Percentiles rank a stretch among this genome's conserved stretches.
Conservation (phyloP, 2,888 invertebrate species). For the Dynastes maya region DNA sequence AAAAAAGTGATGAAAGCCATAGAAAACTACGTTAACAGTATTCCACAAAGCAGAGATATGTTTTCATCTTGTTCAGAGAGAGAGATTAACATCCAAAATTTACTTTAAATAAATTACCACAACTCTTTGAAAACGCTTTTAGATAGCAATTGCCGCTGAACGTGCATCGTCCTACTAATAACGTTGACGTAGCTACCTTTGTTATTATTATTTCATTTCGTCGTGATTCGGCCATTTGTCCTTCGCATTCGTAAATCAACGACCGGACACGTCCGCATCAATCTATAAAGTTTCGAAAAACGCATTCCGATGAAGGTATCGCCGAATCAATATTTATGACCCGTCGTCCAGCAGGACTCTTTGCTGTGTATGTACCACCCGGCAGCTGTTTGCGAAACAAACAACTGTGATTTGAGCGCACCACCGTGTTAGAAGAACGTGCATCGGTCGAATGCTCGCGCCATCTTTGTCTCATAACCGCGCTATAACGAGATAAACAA, state of each 20-base stretch:
- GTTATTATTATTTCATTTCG: conserved; percentile 17
- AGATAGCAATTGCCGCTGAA: not conserved
- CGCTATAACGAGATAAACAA: conserved; percentile 31
- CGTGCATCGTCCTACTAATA: conserved; percentile 6
- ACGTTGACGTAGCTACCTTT: not conserved
- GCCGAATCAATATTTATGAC: conserved; percentile 60
- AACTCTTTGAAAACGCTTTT: not conserved
- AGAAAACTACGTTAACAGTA: too few species aligned
- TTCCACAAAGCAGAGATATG: too few species aligned
- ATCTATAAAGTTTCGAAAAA: conserved; percentile 47
- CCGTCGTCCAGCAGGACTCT: conserved; percentile 50
- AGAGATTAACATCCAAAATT: too few species aligned
- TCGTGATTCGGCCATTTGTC: conserved; percentile 37
- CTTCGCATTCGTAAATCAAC: conserved; percentile 43
- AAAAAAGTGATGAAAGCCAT: too few species aligned
- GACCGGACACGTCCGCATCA: conserved; percentile 40
- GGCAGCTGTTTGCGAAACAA: conserved; percentile 60
- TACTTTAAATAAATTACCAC: conserved; percentile 4
- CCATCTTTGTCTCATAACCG: conserved; percentile 27
- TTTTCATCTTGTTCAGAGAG: too few species aligned
- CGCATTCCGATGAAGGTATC: conserved; percentile 49
- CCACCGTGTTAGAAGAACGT: conserved; percentile 45
- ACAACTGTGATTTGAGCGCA: conserved; percentile 56
- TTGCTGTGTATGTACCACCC: conserved; percentile 51
- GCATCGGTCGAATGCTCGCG: conserved; percentile 26